Percentiles rank a stretch among this genome's conserved stretches.
Conservation (phyloP, 2,113 vertebrate species). For the Neolamprologus variostigma region DNA sequence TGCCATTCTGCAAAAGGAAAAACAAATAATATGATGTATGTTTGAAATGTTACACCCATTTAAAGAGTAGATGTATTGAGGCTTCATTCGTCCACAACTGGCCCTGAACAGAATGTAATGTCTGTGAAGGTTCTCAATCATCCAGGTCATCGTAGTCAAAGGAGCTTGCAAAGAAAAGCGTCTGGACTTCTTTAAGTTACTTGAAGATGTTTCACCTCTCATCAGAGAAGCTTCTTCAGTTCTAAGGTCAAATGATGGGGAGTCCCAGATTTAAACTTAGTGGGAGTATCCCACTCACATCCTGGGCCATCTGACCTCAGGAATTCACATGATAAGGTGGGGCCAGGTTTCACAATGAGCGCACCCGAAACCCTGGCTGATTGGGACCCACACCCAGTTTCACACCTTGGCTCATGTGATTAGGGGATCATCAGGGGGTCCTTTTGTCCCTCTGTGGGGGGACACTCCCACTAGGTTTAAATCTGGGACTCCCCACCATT, state of each 20-base stretch:
- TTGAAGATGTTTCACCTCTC: background rate
- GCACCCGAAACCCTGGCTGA: background rate
- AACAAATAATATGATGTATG: background rate
- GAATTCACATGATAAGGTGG: background rate
- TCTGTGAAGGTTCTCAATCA: background rate
- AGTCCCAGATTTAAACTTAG: background rate
- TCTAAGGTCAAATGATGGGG: background rate
- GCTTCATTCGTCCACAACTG: background rate
- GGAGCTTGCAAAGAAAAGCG: background rate
- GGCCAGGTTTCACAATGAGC: background rate
- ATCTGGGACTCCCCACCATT: no score
- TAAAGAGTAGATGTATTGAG: background rate
- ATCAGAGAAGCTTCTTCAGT: background rate
- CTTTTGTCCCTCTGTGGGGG: background rate
- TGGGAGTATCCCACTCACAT: background rate
- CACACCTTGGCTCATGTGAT: background rate
- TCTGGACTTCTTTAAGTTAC: background rate
- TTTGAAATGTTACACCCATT: background rate
- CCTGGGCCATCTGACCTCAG: background rate
- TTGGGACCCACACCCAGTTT: background rate
- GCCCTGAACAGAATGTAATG: background rate
- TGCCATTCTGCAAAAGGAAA: background rate
- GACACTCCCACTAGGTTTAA: rapidly evolving
- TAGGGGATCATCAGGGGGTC: background rate
- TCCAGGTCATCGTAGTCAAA: background rate